Base-by-base conservation (phyloP, 2,797 vertebrate species). In the Gastrophryne carolinensis region DNA sequence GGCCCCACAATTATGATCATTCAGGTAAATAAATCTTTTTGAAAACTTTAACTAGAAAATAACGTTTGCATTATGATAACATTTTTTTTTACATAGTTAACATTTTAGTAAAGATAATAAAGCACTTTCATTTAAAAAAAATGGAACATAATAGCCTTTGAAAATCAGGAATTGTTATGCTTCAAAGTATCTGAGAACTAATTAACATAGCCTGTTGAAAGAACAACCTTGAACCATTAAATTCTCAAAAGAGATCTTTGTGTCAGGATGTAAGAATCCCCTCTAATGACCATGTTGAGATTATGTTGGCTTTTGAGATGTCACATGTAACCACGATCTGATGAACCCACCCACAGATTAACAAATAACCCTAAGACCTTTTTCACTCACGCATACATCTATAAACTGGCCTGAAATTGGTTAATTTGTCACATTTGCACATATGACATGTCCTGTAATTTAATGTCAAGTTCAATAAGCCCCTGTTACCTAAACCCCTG, bases 291-390 rank as follows among this genome's bases (percentile, higher is more conserved):
- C 67, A 77, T 72, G 75, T 64, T 77, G 35, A 50, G 74, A 77
- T 69, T 63, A 63, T 64, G 58, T 72, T 65, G 41, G 24, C 61
- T 66, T 72, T 66, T 60, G 39, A 66, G 29, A 60, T 78, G 75
- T 78, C 68, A 78, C 75, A 78, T 72, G 62, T 72, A 53, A 49
- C 39, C 68, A 24, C 39, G 29, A 78, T 72, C 75, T 72, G 60
- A 78, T 78, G 70, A 66, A 78, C 75, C 75, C 61, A 72, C 52
- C 68, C 61, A 72, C 32, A 60, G 75, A 78, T 78, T 72, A 78
- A 78, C 61, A 70, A 24, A 57, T 58, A 53, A 78, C 75, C 75
- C 30, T 2, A n/a, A 21, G 61, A 66, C 75, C 53, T 72, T 70
- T 27, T 78, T 69, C 58, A 78, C 29, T 78, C 29, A 65, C 30